Conservation (phyloP, 2,797 vertebrate genomes). For the Helostoma temminkii region DNA sequence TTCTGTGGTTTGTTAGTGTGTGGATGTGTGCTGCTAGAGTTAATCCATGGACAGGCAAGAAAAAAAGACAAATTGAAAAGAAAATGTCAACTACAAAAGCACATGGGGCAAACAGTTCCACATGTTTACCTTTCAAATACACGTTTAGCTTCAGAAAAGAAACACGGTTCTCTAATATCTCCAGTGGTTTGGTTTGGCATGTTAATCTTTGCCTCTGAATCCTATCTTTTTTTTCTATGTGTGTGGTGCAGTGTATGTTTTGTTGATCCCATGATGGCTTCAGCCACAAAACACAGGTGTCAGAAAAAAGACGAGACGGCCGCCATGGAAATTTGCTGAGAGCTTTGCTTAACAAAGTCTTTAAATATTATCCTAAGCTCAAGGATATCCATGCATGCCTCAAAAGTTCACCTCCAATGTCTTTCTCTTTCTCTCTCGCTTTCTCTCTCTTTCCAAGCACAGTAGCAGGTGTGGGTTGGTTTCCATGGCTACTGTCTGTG, state of each 20-base stretch:
- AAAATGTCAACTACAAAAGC: conserved; percentile 48
- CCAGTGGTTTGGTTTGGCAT: conserved; percentile 68
- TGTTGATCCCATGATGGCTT: conserved; percentile 45
- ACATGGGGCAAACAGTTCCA: conserved; percentile 39
- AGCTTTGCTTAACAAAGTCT: conserved; percentile 78
- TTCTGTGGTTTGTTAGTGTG: conserved; percentile 28
- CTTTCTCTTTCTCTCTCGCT: conserved; percentile 22
- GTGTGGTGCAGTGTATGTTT: conserved; percentile 67
- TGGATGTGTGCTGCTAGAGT: conserved; percentile 2
- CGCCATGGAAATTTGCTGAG: conserved; percentile 69
- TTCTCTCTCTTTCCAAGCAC: conserved; percentile 52
- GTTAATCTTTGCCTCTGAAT: conserved; percentile 28
- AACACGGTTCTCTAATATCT: conserved; percentile 57
- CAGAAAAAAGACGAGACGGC: conserved; percentile 27
- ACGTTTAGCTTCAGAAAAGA: conserved; percentile 63
- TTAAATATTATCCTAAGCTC: conserved; percentile 79
- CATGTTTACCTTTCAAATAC: conserved; percentile 71
- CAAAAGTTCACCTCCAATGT: conserved; percentile 67
- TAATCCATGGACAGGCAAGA: conserved; percentile 12
- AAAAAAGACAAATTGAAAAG: conserved; percentile 23
- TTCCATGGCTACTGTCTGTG: conserved; percentile 69
- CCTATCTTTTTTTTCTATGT: conserved; percentile 59
- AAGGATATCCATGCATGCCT: conserved; percentile 76
- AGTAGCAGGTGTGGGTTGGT: conserved; percentile 80
- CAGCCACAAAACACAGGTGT: conserved; percentile 76